These are phyloP conservation scores for Quadriops clusia DNA, from an alignment of 2,888 invertebrate species.

Conservation along the genomic window DNA sequence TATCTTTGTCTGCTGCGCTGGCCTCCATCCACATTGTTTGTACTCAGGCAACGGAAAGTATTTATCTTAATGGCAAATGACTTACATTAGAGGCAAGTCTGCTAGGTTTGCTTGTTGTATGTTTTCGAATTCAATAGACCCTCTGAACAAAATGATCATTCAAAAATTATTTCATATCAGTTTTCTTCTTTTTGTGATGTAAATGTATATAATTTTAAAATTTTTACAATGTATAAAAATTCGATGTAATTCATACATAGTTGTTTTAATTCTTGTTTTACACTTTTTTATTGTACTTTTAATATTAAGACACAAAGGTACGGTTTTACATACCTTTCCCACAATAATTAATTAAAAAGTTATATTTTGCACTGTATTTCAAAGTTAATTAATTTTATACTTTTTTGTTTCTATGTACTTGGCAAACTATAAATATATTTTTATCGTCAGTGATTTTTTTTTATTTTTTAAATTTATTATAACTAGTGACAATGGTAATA, in stretches of 20 bases:
- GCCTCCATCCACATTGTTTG: constrained; percentile 84
- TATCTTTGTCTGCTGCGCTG: constrained; percentile 19
- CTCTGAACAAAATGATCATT: constrained; percentile 12
- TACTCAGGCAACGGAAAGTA: constrained; percentile 45
- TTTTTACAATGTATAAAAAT: constrained; percentile 11
- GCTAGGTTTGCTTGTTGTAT: constrained; percentile 14
- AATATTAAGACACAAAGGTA: too few relatives aligned
- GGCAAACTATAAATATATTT: constrained; percentile 34
- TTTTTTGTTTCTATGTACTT: constrained; percentile 32
- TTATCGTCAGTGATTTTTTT: constrained; percentile 31
- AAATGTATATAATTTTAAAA: constrained; percentile 26
- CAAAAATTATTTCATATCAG: constrained; percentile 8
- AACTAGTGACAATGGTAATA: too few relatives aligned
- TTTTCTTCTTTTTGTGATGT: constrained; percentile 23
- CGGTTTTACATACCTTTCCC: constrained; percentile 32
- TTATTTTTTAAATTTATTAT: constrained; percentile 24
- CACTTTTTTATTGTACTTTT: constrained; percentile 7
- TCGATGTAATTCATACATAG: constrained; percentile 16
- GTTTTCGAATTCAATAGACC: constrained; percentile 6
- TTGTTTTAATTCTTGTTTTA: constrained; percentile 14
- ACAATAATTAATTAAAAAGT: constrained; percentile 16
- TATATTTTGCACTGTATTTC: constrained; percentile 28
- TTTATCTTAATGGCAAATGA: constrained; percentile 20
- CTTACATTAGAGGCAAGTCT: constrained; percentile 28
- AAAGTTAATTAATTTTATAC: constrained; percentile 15